Conservation (phyloP, 2,888 invertebrate genomes). For the Hedya salicella region DNA sequence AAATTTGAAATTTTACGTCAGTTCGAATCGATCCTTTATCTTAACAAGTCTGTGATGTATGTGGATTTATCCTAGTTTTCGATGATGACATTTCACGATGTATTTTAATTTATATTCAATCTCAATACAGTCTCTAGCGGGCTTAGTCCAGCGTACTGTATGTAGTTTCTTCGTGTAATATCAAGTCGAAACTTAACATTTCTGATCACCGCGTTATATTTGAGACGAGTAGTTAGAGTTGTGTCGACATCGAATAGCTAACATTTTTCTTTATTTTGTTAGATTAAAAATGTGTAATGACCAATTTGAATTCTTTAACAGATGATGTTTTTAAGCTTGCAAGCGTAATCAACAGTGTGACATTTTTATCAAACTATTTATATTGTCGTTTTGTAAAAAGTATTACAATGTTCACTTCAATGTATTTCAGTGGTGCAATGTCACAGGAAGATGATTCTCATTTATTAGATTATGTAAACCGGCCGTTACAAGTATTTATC, state of each 20-base stretch:
- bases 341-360: conserved; percentile 7
- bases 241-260: not conserved
- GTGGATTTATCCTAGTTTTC: conserved; percentile 1
- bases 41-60: not conserved
- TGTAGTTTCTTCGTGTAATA: not conserved
- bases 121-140: not conserved
- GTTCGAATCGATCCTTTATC: not conserved
- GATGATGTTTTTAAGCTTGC: not conserved
- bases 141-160: not conserved
- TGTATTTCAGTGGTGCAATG: not conserved
- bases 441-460: not conserved
- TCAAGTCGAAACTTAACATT: not conserved
- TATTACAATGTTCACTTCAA: conserved; percentile 10
- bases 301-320: conserved; percentile 17
- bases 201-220: not conserved
- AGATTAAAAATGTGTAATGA: conserved; percentile 7
- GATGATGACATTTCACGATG: not conserved
- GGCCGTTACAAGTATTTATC: not conserved
- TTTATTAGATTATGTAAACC: not conserved
- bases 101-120: not conserved
- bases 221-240: not conserved
- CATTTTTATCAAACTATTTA: conserved; percentile 2
- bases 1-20: too few relatives aligned
- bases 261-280: conserved; percentile 8
- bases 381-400: conserved; percentile 16